Evolutionary conservation across 2,797 vertebrate species (phyloP).

Genomic region (Micropoecilia bifurca): DNA sequence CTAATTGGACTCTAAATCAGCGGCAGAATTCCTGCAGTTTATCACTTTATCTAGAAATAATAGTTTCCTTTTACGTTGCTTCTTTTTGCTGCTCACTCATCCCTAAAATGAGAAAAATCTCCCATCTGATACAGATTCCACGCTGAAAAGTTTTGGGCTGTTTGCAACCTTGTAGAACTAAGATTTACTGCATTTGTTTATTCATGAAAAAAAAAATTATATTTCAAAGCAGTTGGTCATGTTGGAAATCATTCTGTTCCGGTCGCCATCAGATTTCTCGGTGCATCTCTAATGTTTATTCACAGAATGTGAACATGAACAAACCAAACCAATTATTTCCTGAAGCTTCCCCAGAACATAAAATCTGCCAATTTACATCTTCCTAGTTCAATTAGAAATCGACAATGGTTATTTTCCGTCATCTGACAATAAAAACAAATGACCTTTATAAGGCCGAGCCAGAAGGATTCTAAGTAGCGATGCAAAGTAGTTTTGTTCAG

Average conservation of each 20-base stretch:
- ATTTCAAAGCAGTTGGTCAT: background rate
- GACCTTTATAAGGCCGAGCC: background rate
- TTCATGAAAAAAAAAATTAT: background rate
- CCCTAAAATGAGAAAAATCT: background rate
- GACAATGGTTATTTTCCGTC: background rate
- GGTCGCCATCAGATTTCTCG: background rate
- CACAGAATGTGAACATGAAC: background rate
- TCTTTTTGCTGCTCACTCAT: background rate
- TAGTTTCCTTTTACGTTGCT: background rate
- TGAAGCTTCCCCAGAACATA: background rate
- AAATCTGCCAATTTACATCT: background rate
- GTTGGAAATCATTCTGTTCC: background rate
- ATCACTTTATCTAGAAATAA: background rate
- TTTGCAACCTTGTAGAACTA: background rate
- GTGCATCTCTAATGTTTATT: background rate
- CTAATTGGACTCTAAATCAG: background rate
- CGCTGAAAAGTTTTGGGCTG: background rate
- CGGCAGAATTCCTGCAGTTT: background rate
- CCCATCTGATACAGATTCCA: background rate
- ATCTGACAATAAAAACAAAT: background rate
- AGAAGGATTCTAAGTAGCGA: background rate
- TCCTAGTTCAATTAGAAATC: background rate
- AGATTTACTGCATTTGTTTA: background rate
- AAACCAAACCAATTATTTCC: background rate
- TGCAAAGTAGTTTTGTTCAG: conserved; percentile 4